Conservation (phyloP, 2,888 invertebrate species). For the Trachelus troglodyta region DNA sequence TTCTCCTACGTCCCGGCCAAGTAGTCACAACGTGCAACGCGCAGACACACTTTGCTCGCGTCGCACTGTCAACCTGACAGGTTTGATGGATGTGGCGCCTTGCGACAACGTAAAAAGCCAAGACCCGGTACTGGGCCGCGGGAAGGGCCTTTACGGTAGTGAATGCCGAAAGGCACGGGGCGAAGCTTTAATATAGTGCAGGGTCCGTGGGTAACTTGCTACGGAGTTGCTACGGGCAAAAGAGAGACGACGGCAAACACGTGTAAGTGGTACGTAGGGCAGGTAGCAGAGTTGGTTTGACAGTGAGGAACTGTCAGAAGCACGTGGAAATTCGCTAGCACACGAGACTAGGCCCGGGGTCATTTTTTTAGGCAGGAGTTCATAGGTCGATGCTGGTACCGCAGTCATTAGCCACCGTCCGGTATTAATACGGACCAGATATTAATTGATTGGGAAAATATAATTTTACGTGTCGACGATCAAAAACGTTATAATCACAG, state of each 20-base stretch:
- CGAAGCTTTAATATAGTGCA: no score
- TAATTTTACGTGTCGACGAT: conserved; percentile 64
- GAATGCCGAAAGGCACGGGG: not conserved
- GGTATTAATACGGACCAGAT: conserved; percentile 61
- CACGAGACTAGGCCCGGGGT: conserved; percentile 35
- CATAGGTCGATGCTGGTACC: not conserved
- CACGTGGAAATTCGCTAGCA: conserved; percentile 37
- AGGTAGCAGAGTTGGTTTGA: no score
- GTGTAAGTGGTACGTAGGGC: no score
- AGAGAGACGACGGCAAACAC: no score
- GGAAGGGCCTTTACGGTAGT: not conserved
- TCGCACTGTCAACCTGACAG: conserved; percentile 52
- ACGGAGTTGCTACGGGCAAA: no score
- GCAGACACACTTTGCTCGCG: not conserved
- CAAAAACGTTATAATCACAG: conserved; percentile 46
- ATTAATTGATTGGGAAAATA: conserved; percentile 64
- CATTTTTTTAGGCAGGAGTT: conserved; percentile 10
- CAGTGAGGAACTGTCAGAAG: conserved; percentile 50
- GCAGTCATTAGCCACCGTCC: conserved; percentile 56
- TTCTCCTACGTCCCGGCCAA: not conserved
- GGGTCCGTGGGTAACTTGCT: no score
- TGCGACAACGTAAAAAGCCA: conserved; percentile 4
- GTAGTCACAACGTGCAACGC: conserved; percentile 33
- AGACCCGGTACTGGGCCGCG: not conserved
- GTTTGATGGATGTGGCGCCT: conserved; percentile 58